These are phyloP conservation scores for Sorex fumeus DNA, from an alignment of 2,113 vertebrate species.

Conservation along the genomic window DNA sequence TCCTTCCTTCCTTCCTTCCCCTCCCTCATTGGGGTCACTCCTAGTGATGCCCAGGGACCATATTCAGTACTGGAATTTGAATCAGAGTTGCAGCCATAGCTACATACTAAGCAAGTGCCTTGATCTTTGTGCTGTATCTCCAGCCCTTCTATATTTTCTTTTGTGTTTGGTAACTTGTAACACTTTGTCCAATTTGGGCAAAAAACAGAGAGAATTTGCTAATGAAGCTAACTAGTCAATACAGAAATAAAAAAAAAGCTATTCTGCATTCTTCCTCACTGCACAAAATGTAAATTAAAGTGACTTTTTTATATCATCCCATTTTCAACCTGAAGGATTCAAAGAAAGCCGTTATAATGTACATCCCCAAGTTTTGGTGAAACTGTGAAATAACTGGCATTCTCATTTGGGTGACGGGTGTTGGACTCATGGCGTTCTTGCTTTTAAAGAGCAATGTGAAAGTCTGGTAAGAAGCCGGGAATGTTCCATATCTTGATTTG, in stretches of 20 bases:
- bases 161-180: background rate
- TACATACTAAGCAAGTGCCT: no score
- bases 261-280: background rate
- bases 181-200: background rate
- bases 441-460: background rate
- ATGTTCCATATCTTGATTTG: background rate
- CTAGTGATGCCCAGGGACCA: no score
- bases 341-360: background rate
- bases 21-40: background rate
- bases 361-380: background rate
- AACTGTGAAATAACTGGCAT: background rate
- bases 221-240: background rate
- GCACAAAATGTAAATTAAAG: conserved; percentile 5
- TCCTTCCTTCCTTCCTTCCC: no score
- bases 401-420: background rate
- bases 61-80: no score
- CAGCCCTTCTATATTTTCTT: background rate
- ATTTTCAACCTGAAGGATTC: background rate
- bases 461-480: background rate
- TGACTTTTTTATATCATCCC: background rate
- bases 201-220: background rate
- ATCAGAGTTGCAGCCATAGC: no score
- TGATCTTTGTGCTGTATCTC: no score
- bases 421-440: background rate
- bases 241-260: background rate